phyloP scores from a whole-genome alignment of 2,113 vertebrate species.

The Menidia beryllina region DNA sequence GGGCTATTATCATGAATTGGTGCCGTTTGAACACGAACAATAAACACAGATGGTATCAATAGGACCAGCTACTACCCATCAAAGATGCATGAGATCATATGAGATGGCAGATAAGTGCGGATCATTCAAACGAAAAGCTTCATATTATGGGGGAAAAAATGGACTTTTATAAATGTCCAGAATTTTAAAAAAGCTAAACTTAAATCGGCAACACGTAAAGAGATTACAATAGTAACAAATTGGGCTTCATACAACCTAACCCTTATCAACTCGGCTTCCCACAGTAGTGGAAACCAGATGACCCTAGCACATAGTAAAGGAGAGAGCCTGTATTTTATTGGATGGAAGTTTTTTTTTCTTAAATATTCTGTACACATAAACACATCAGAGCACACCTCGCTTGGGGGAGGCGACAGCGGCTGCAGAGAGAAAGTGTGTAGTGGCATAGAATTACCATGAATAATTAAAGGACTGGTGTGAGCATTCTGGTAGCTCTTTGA shows the following conservation, averaged over 20 bases:
- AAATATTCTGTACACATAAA: constrained; percentile 77
- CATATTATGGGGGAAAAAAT: constrained; percentile 23
- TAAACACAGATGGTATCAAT: constrained; percentile 36
- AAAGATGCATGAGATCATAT: constrained; percentile 48
- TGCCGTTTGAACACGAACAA: constrained; percentile 57
- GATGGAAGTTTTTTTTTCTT: constrained; percentile 62
- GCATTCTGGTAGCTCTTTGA: constrained; percentile 81
- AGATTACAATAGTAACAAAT: constrained; percentile 60
- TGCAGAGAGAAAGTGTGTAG: constrained; percentile 68
- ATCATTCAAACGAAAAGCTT: constrained; percentile 26
- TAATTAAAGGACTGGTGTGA: constrained; percentile 83
- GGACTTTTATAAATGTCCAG: constrained; percentile 27
- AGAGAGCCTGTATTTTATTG: constrained; percentile 70
- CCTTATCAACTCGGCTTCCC: constrained; percentile 65
- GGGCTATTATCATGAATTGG: constrained; percentile 53
- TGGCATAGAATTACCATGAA: constrained; percentile 77
- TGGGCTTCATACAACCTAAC: constrained; percentile 51
- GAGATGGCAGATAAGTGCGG: background rate
- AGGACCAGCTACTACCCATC: constrained; percentile 32
- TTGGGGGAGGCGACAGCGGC: constrained; percentile 73
- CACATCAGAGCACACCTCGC: constrained; percentile 75
- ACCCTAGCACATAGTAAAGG: constrained; percentile 61
- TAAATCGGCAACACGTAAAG: constrained; percentile 51
- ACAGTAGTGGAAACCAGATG: constrained; percentile 61
- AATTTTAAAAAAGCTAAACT: constrained; percentile 41